A percentile compares a stretch with the other conserved stretches of the same genome.
phyloP scores from a whole-genome alignment of 2,888 invertebrate species.

The Platynereis dumerilii region DNA sequence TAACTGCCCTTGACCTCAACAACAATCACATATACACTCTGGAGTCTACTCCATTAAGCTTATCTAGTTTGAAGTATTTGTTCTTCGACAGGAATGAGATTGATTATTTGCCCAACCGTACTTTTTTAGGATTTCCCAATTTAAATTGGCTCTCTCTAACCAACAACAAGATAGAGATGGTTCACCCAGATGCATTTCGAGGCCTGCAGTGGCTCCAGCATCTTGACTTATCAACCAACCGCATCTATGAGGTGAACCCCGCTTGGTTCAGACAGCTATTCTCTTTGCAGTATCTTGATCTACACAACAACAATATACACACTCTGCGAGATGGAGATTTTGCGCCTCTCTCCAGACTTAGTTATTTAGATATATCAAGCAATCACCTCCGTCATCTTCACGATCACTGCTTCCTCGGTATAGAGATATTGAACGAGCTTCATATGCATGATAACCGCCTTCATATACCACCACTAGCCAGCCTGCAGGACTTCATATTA shows the following conservation, averaged over 20 bases:
- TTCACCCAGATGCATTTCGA: conserved; percentile 27
- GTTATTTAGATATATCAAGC: conserved; percentile 26
- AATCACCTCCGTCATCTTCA: conserved; percentile 32
- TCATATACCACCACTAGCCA: conserved; percentile 21
- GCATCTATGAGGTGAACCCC: conserved; percentile 27
- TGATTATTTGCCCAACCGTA: conserved; percentile 27
- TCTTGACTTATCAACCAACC: conserved; percentile 18
- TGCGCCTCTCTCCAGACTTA: conserved; percentile 18
- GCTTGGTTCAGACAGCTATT: conserved; percentile 31
- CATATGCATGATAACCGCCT: conserved; percentile 29
- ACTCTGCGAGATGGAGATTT: conserved; percentile 26
- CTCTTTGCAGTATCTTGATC: conserved; percentile 20
- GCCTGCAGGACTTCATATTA: conserved; percentile 16
- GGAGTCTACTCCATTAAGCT: conserved; percentile 6
- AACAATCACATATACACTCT: conserved; percentile 24
- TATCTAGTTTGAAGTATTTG: conserved; percentile 12
- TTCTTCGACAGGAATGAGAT: conserved; percentile 26
- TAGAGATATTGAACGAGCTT: conserved; percentile 23
- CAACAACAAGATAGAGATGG: conserved; percentile 28
- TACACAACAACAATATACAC: conserved; percentile 37
- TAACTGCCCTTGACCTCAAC: conserved; percentile 26
- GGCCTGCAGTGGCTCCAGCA: conserved; percentile 6
- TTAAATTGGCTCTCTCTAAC: conserved; percentile 22
- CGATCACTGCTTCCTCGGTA: conserved; percentile 28
- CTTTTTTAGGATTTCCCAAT: conserved; percentile 14